Conservation (phyloP, 2,797 vertebrate species). For the Onychomys arenicola region DNA sequence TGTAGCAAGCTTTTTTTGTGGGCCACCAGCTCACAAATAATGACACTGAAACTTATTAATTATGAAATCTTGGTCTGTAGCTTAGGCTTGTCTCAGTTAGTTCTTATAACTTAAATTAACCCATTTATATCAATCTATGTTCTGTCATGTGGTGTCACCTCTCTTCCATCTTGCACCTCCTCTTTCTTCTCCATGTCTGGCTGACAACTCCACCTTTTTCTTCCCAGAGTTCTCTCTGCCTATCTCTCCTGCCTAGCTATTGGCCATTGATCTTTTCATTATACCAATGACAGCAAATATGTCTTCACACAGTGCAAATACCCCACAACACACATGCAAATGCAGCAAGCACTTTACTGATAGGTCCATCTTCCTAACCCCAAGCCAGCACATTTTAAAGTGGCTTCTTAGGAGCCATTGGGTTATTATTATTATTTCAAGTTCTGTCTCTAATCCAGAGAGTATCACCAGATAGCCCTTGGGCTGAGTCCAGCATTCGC, state of each 20-base stretch:
- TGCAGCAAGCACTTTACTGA: not conserved
- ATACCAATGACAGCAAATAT: not conserved
- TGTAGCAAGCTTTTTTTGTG: not conserved
- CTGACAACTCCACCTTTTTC: not conserved
- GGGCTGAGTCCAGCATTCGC: not conserved
- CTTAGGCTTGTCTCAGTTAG: not conserved
- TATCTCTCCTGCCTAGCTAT: not conserved
- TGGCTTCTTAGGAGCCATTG: not conserved
- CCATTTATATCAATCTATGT: not conserved
- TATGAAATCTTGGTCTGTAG: not conserved
- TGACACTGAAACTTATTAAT: not conserved
- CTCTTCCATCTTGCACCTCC: not conserved
- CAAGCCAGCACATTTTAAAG: not conserved
- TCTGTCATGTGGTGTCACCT: not conserved
- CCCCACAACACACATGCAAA: not conserved
- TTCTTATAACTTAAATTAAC: not conserved
- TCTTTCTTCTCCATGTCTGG: not conserved
- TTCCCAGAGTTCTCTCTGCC: not conserved
- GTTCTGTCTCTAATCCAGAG: not conserved
- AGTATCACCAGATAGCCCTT: not conserved
- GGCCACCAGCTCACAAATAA: not conserved
- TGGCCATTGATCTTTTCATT: not conserved
- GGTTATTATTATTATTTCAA: not conserved
- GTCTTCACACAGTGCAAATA: not conserved
- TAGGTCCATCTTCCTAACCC: not conserved